Base-by-base conservation (phyloP, 2,888 invertebrate genomes). In the Drosophila borborema region DNA sequence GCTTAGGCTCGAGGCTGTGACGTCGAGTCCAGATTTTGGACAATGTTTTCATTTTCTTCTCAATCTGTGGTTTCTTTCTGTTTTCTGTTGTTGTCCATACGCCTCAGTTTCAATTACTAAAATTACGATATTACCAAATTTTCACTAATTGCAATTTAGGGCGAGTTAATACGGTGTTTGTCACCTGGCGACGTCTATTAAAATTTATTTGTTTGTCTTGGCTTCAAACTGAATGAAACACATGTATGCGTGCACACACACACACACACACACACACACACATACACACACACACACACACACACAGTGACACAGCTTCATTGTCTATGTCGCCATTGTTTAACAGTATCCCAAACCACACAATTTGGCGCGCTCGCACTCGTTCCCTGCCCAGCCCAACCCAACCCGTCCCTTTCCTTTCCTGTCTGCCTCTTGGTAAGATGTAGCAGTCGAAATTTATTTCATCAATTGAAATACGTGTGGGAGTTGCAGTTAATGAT, bases 141-240 rank as follows among this genome's bases (percentile, higher is more conserved):
- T 77, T 76, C 80, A 71, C 77, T 86, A 86, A 86, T 86, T 83
- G 77, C 81, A 83, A 86, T 86, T 86, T 77, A 86, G 80, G 77
- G 86, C 72, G 64, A 80, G 74, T 76, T 85, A 84, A 82, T 84
- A 66, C 73, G 71, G 77, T 72, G 72, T 82, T 82, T 82, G 82
- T 82, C 75, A 82, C 80, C 77, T 84, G 74, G 76, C 74, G 81
- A 82, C 84, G 64, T 78, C 80, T 80, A 86, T 86, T 86, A 86
- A 86, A 86, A 86, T 86, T 86, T 86, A 86, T 86, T 80, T 82
- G 85, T 82, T 85, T 86, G 86, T 56, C 59, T 85, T 81, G 77
- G 77, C 75, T 68, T 66, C 23, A 75, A 69, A 70, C 80, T 67
- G 73, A 74, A 75, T 67, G 74, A 63, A 61, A 40, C 53, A 63